Evolutionary conservation across 2,113 vertebrate genomes (phyloP), one percentile per base, ranked within the genome.

Genomic region (Boleophthalmus pectinirostris): DNA sequence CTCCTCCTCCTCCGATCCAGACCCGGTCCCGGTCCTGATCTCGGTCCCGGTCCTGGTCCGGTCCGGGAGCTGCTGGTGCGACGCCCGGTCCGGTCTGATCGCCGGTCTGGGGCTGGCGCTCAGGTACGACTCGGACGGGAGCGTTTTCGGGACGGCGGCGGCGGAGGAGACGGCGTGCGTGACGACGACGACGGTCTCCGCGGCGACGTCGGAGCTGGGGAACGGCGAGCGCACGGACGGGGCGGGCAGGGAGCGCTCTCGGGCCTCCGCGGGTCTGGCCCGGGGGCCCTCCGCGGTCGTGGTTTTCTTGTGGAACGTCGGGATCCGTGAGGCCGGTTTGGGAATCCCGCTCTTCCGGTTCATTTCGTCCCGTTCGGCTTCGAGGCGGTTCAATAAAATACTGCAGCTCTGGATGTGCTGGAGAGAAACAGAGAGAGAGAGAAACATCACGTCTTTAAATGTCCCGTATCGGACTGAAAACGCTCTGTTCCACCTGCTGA

Each of bases 271-370:
- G 0, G 49, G 35, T 81, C 87, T 93, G 43, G 73, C 53, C 66
- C 73, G 86, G 0, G 64, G n/a, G n/a, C n/a, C 38, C 0, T 92
- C 91, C 2, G 13, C 20, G 1, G 38, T 70, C n/a, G 47, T 75
- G 16, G 53, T 24, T 77, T 79, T 87, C 43, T 92, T 93, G 3
- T 90, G 90, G 73, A 93, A 93, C 54, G 93, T 94, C 3, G 93
- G 93, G 66, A 94, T 94, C 10, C 93, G 84, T 25, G 94, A 93
- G 11, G 82, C 25, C 0, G 38, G 70, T 70, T 89, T 93, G 58
- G 58, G 58, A 15, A 33, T 33, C 1, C 80, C 84, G 56, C 85
- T 53, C 83, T 85, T 92, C 1, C 87, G 88, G 33, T 60, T 83
- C 75, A 89, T 82, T 13, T 92, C 92, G 35, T 93, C 93, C 66